Conservation (phyloP, 1,140 invertebrate genomes). For the Drosophila kurseongensis region DNA sequence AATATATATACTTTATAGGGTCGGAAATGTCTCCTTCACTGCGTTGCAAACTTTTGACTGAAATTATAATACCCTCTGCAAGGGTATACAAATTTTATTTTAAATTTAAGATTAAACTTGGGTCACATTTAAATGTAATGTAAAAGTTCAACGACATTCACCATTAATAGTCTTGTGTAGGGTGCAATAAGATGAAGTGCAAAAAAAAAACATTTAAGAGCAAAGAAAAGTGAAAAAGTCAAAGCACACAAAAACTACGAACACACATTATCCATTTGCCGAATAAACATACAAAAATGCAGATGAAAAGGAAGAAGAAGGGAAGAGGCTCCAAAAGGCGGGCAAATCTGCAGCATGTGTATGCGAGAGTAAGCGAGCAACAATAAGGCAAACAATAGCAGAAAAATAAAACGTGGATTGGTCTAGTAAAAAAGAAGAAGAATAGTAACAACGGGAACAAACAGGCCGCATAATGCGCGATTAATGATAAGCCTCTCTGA, state of each 20-base stretch:
- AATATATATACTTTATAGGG: no score
- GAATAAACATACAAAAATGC: constrained; percentile 56
- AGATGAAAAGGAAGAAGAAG: constrained; percentile 3
- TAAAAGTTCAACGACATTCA: no score
- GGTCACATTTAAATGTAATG: no score
- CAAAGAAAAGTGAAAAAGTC: constrained; percentile 35
- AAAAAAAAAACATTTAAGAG: constrained; percentile 39
- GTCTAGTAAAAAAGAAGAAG: constrained; percentile 50
- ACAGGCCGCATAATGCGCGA: constrained; percentile 49
- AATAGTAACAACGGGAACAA: constrained; percentile 33
- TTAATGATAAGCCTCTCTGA: constrained; percentile 55
- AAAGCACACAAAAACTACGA: background rate
- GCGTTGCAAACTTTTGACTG: no score
- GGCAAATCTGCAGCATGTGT: constrained; percentile 42
- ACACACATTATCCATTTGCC: constrained; percentile 58
- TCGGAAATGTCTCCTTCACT: no score
- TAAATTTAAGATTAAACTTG: no score
- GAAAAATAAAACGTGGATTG: constrained; percentile 46
- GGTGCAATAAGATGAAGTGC: background rate
- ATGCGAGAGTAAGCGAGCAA: constrained; percentile 27
- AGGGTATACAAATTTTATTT: no score
- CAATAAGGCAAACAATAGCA: constrained; percentile 45
- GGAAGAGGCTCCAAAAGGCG: constrained; percentile 59
- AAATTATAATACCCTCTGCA: no score
- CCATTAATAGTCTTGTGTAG: no score